These are phyloP conservation scores for Odontamblyopus lacepedii DNA, from an alignment of 2,797 vertebrate species.

Conservation along the genomic window DNA sequence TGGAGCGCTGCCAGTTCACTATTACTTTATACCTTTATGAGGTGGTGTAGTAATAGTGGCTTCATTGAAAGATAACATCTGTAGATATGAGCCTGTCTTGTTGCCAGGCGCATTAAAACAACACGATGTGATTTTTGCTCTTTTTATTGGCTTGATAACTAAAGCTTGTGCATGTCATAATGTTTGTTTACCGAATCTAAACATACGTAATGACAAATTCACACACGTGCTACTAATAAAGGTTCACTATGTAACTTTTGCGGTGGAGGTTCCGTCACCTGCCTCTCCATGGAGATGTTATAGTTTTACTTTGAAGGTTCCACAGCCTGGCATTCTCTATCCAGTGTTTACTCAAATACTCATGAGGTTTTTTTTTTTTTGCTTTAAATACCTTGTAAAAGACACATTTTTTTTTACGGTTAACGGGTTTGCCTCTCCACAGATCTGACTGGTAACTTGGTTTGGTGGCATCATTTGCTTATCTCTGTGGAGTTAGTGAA, in stretches of 20 bases:
- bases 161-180: background rate
- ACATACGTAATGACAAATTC: background rate
- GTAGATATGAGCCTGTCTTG: slow-evolving; percentile 14
- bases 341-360: too few species aligned
- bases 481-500: too few species aligned
- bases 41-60: slow-evolving; percentile 41
- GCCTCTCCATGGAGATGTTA: background rate
- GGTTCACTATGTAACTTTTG: too few species aligned
- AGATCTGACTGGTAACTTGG: too few species aligned
- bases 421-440: too few species aligned
- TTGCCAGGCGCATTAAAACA: slow-evolving; percentile 7
- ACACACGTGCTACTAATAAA: background rate
- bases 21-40: slow-evolving; percentile 41
- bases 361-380: too few species aligned
- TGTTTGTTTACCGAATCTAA: background rate
- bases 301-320: background rate
- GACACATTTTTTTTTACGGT: too few species aligned
- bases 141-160: background rate
- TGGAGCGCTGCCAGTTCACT: slow-evolving; percentile 16
- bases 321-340: too few species aligned
- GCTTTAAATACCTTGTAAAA: too few species aligned
- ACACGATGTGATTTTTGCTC: background rate
- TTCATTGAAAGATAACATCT: slow-evolving; percentile 16
- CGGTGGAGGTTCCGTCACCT: too few species aligned
- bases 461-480: too few species aligned